Conservation (phyloP, 2,797 vertebrate species). For the Euthynnus affinis region DNA sequence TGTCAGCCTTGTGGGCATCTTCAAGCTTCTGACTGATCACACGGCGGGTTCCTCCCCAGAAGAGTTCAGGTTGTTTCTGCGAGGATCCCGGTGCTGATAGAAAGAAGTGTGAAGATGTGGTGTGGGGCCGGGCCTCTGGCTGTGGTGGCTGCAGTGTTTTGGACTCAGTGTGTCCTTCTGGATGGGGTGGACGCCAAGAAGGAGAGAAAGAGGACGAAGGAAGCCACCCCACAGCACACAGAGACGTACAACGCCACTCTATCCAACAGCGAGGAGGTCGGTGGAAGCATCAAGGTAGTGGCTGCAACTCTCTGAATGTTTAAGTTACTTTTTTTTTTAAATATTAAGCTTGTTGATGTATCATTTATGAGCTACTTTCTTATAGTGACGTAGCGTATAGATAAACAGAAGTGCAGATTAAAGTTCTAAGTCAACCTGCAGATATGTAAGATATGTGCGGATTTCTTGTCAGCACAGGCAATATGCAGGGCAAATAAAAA, state of each 20-base stretch:
- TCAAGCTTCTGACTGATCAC: slow-evolving; percentile 45
- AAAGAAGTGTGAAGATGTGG: slow-evolving; percentile 84
- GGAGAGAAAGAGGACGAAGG: slow-evolving; percentile 88
- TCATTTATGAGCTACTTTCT: neutral
- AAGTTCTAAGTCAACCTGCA: slow-evolving; percentile 21
- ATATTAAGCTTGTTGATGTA: neutral
- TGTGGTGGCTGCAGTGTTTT: slow-evolving; percentile 85
- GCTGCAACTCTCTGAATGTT: neutral
- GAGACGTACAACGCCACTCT: slow-evolving; percentile 89
- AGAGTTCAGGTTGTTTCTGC: slow-evolving; percentile 44
- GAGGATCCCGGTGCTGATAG: slow-evolving; percentile 48
- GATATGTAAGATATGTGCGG: slow-evolving; percentile 44
- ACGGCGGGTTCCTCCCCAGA: slow-evolving; percentile 21
- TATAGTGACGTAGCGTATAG: neutral
- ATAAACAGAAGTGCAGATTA: neutral
- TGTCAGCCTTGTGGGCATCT: slow-evolving; percentile 60
- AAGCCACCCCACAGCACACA: slow-evolving; percentile 84
- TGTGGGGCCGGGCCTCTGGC: slow-evolving; percentile 88
- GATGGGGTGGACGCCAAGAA: slow-evolving; percentile 85
- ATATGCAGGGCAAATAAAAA: slow-evolving; percentile 29
- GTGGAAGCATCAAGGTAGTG: slow-evolving; percentile 80
- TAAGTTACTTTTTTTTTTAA: neutral
- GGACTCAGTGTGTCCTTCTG: slow-evolving; percentile 88
- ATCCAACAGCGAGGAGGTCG: slow-evolving; percentile 90
- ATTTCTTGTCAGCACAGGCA: slow-evolving; percentile 42